A percentile compares a stretch with the other conserved stretches of the same genome.
phyloP scores from a whole-genome alignment of 2,888 invertebrate species.

The Cataglyphis livida region DNA sequence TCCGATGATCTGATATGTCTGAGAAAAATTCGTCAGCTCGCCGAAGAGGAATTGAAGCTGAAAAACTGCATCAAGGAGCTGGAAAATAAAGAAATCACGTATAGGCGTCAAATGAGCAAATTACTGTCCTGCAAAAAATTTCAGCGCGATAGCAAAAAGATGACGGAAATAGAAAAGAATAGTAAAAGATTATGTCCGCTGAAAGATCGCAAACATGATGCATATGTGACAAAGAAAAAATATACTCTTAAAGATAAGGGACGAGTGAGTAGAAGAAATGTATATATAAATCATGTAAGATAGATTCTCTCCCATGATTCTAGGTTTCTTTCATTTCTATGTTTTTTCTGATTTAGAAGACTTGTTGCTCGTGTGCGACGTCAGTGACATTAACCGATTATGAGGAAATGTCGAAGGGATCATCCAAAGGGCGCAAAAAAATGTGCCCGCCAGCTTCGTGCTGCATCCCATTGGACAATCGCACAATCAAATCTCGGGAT shows the following conservation, averaged over 20 bases:
- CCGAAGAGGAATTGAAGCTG: conserved; percentile 76
- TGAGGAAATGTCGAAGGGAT: not conserved
- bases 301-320: not conserved
- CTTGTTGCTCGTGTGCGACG: conserved; percentile 19
- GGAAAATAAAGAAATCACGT: conserved; percentile 76
- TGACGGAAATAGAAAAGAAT: conserved; percentile 2
- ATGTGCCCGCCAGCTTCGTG: not conserved
- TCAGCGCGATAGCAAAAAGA: conserved; percentile 37
- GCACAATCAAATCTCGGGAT: not conserved
- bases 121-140: conserved; percentile 72
- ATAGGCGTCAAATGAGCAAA: conserved; percentile 76
- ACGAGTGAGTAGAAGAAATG: conserved; percentile 9
- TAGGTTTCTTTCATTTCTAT: not conserved
- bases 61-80: conserved; percentile 79
- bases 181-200: not conserved
- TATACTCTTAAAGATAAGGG: conserved; percentile 10
- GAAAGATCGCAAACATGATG: not conserved
- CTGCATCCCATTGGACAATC: conserved; percentile 1
- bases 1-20: conserved; percentile 80
- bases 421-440: not conserved
- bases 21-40: conserved; percentile 77
- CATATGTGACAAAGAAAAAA: conserved; percentile 32
- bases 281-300: not conserved
- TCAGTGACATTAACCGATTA: not conserved
- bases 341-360: not conserved